A percentile compares a stretch with the other conserved stretches of the same genome.
Evolutionary conservation across 2,113 vertebrate genomes (phyloP).

Genomic region (Syngnathus floridae): DNA sequence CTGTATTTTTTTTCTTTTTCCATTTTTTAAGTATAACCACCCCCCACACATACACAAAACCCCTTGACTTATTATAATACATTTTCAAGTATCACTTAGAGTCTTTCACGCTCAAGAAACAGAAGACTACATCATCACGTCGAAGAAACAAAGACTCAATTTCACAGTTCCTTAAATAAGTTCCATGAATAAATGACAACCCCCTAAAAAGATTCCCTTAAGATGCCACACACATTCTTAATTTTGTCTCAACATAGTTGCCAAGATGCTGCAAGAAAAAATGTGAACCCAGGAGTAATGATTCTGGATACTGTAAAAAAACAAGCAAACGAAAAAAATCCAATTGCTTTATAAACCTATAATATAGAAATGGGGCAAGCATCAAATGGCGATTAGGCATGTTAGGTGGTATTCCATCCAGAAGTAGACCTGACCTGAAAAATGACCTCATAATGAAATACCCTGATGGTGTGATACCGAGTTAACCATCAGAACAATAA

Average conservation of each 20-base stretch:
- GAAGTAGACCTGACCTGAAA: neutral
- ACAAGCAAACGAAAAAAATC: no score
- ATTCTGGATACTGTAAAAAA: no score
- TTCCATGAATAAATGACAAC: no score
- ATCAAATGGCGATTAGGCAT: neutral
- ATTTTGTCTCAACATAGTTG: no score
- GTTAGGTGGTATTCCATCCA: neutral
- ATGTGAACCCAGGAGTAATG: no score
- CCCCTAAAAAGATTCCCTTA: no score
- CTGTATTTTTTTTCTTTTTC: no score
- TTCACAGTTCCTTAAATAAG: neutral
- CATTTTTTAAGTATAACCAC: no score
- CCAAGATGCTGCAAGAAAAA: no score
- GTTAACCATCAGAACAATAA: slow-evolving; percentile 29
- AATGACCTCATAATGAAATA: neutral
- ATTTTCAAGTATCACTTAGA: neutral
- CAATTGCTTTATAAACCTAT: neutral
- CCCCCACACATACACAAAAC: neutral
- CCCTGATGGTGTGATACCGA: neutral
- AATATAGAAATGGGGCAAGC: neutral
- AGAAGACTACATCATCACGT: neutral
- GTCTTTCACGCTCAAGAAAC: neutral
- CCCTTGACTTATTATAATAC: neutral
- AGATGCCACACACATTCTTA: no score
- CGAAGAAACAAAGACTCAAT: neutral